Evolutionary conservation across 2,888 invertebrate genomes (phyloP).

Genomic region (Monoplex corrugatus): DNA sequence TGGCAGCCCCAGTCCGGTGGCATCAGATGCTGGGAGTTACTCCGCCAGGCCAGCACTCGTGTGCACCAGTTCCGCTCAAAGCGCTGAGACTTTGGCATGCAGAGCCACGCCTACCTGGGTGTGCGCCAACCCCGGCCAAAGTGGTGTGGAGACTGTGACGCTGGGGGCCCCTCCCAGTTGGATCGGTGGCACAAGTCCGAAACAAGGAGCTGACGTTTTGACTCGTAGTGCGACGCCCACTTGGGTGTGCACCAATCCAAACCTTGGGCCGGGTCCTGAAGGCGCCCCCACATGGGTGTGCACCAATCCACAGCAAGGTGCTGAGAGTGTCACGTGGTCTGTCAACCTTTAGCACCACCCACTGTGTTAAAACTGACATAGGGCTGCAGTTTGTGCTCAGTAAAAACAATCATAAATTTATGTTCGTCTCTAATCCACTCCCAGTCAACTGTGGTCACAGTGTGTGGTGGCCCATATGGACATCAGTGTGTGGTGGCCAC

Average conservation of each 20-base stretch:
- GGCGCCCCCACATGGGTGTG: not conserved
- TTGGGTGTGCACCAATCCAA: slow-evolving; percentile 13
- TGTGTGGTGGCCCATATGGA: not conserved
- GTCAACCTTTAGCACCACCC: slow-evolving; percentile 1
- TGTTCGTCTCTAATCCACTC: no score
- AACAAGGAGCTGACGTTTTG: not conserved
- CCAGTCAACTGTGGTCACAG: no score
- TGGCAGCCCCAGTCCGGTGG: not conserved
- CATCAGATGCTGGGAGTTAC: not conserved
- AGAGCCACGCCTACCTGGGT: not conserved
- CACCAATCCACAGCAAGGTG: not conserved
- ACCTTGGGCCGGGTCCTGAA: not conserved
- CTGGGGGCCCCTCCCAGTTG: not conserved
- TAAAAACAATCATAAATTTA: no score
- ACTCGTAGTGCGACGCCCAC: not conserved
- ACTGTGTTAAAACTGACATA: not conserved
- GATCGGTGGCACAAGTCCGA: slow-evolving; percentile 1
- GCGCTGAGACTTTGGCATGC: slow-evolving; percentile 13
- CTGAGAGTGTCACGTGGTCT: not conserved
- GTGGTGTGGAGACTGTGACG: not conserved
- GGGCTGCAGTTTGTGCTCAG: not conserved
- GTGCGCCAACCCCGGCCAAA: slow-evolving; percentile 13
- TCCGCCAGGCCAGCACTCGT: not conserved
- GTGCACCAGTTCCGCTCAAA: not conserved
- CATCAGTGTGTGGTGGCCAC: not conserved